phyloP scores from a whole-genome alignment of 2,113 vertebrate genomes.

The Mixornis gularis region DNA sequence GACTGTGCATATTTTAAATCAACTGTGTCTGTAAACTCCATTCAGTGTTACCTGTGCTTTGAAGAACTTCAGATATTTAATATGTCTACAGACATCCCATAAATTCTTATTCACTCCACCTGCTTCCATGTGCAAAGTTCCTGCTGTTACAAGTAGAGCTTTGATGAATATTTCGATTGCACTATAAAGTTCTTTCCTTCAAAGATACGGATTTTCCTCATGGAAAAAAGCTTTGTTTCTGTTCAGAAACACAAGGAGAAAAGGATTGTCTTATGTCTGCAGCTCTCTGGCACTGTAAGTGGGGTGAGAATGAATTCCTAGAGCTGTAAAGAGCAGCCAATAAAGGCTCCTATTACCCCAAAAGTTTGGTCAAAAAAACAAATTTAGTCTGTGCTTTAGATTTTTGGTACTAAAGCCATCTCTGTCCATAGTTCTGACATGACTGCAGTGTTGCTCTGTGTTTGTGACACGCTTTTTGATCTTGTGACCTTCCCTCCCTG shows the following conservation, averaged over 20 bases:
- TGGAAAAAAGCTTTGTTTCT: conserved; percentile 11
- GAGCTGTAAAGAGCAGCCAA: background rate
- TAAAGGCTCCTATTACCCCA: background rate
- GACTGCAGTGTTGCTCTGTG: background rate
- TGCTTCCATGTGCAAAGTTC: conserved; percentile 34
- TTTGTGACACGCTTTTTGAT: background rate
- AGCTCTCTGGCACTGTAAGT: background rate
- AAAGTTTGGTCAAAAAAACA: background rate
- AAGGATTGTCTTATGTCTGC: background rate
- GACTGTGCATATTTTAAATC: background rate
- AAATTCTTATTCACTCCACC: conserved; percentile 47
- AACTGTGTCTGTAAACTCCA: conserved; percentile 35
- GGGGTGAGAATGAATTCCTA: background rate
- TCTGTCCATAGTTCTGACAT: background rate
- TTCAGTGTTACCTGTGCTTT: conserved; percentile 47
- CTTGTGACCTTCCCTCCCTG: background rate
- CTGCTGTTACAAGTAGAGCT: conserved; percentile 34
- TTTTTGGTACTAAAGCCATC: background rate
- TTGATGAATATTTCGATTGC: conserved; percentile 49
- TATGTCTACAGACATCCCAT: conserved; percentile 50
- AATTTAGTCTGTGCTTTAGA: background rate
- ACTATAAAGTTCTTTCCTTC: conserved; percentile 33
- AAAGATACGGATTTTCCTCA: conserved; percentile 15
- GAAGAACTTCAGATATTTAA: conserved; percentile 48
- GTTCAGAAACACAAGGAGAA: background rate